A percentile compares a stretch with the other conserved stretches of the same genome.
Conservation (phyloP, 2,113 vertebrate species). For the Psilopsiagon aurifrons region DNA sequence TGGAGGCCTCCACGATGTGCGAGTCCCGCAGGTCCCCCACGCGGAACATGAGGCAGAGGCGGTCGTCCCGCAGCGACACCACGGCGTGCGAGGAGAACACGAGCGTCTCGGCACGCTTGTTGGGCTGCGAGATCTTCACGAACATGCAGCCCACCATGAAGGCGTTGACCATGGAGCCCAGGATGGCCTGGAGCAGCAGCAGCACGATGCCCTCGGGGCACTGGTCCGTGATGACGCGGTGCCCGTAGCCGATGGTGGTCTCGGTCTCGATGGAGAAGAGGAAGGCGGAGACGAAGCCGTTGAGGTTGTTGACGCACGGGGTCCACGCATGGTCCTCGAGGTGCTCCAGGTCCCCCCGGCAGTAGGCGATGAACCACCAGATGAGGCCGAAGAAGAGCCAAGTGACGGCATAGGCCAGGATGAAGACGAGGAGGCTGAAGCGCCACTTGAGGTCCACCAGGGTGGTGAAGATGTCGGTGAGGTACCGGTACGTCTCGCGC, state of each 20-base stretch:
- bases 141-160: conserved; percentile 96
- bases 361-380: conserved; percentile 97
- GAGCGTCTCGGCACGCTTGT: conserved; percentile 85
- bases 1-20: conserved; percentile 89
- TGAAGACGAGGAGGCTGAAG: conserved; percentile 94
- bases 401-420: conserved; percentile 93
- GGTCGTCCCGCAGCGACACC: conserved; percentile 81
- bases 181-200: conserved; percentile 92
- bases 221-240: conserved; percentile 95
- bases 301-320: conserved; percentile 95
- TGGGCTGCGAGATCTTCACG: conserved; percentile 90
- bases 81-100: conserved; percentile 90
- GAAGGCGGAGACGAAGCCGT: conserved; percentile 94
- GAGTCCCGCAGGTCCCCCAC: conserved; percentile 88
- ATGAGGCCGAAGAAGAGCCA: conserved; percentile 98
- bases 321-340: conserved; percentile 92
- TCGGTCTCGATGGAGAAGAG: conserved; percentile 98
- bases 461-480: conserved; percentile 97
- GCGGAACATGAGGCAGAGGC: conserved; percentile 88
- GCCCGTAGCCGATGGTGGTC: conserved; percentile 95
- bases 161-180: conserved; percentile 98
- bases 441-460: conserved; percentile 97
- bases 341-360: conserved; percentile 94
- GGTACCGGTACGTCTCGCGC: conserved; percentile 92
- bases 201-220: conserved; percentile 94